Evolutionary conservation across 2,888 invertebrate species (phyloP), one percentile per base, ranked within the genome.

Genomic region (Rhagium mordax): DNA sequence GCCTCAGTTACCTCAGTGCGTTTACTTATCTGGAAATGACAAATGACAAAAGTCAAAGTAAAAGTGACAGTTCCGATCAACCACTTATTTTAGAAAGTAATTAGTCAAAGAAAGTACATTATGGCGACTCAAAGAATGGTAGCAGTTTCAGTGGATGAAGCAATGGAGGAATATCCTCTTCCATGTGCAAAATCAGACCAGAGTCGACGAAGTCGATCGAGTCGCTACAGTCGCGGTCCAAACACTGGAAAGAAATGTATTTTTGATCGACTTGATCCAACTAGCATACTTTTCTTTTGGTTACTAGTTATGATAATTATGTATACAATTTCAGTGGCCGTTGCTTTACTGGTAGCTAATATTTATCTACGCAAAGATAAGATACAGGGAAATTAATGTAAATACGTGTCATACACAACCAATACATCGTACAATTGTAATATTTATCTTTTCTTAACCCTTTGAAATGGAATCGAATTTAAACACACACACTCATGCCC

Each of bases 71-170:
- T 41, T 41, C 41, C n/a, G n/a, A 10, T n/a, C 3, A 3, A 3
- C n/a, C n/a, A 41, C 13, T 13, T n/a, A n/a, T 41, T 41, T 41
- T n/a, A 41, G n/a, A 41, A 4, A 41, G 4, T n/a, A 41, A 0
- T 41, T 4, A 41, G 13, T 41, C n/a, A n/a, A n/a, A 3, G 0
- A 41, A 41, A 13, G 3, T 41, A 2, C n/a, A 41, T n/a, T n/a
- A 41, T 41, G 41, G 10, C 5, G 13, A 41, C 41, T n/a, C 55
- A 67, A 47, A 67, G 47, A 67, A 41, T 67, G 16, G 33, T 67
- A 13, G 67, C 67, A 15, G 27, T 51, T 49, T 53, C 65, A 10
- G 6, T 65, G 55, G 65, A 65, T n/a, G 10, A n/a, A 20, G 7
- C 5, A 18, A 2, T 65, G 3, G 20, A 33, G 20, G 65, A 29